Conservation (phyloP, 2,113 vertebrate genomes). For the Euleptes europaea region DNA sequence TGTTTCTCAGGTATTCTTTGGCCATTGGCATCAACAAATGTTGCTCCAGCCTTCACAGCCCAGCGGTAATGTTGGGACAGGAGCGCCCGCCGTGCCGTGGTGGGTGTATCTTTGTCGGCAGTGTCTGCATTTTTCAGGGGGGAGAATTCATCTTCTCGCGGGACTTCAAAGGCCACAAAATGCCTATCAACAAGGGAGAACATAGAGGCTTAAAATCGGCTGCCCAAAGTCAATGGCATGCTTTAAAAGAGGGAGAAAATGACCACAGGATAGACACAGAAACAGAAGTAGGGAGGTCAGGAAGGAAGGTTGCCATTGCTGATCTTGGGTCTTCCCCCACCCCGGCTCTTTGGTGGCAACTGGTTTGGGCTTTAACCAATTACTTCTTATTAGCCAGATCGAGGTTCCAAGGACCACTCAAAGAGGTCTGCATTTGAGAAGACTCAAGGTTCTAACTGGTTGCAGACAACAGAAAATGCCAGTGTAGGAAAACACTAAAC, state of each 20-base stretch:
- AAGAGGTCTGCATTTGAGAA: background rate
- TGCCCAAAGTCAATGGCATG: too few species aligned
- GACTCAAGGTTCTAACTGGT: background rate
- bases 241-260: background rate
- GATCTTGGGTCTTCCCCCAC: background rate
- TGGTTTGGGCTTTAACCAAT: background rate
- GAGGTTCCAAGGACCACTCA: too few species aligned
- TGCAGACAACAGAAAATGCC: too few species aligned
- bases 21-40: constrained; percentile 73
- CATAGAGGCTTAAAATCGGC: background rate
- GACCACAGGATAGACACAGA: too few species aligned
- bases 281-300: background rate
- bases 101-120: constrained; percentile 79
- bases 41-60: constrained; percentile 81
- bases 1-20: constrained; percentile 60
- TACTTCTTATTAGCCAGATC: background rate
- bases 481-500: too few species aligned
- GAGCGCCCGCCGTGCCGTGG: constrained; percentile 79
- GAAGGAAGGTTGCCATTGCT: background rate
- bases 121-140: constrained; percentile 89
- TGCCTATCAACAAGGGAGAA: constrained; percentile 73
- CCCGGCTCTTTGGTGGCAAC: background rate
- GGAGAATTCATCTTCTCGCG: constrained; percentile 90
- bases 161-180: constrained; percentile 90
- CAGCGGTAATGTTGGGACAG: constrained; percentile 89